phyloP scores from a whole-genome alignment of 1,140 invertebrate species.

The Tetragnatha versicolor region DNA sequence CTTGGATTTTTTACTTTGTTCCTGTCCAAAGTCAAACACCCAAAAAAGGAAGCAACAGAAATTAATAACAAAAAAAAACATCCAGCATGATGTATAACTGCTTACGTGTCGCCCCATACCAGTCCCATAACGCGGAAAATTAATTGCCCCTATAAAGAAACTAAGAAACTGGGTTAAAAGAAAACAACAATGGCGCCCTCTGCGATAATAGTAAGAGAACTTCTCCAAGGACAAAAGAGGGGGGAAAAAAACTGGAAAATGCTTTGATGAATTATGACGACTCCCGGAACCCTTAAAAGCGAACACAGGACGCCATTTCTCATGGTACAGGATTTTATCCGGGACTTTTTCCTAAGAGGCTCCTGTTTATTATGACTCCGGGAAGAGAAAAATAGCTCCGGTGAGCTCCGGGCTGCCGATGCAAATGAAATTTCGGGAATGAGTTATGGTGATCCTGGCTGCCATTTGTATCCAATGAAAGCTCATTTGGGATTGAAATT shows the following conservation, averaged over 20 bases:
- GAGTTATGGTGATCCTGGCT: constrained; percentile 18
- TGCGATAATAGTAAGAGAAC: constrained; percentile 31
- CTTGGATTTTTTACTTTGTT: no score
- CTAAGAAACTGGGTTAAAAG: constrained; percentile 39
- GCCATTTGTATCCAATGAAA: constrained; percentile 42
- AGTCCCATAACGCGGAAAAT: not conserved
- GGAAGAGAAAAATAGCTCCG: constrained; percentile 28
- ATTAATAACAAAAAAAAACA: constrained; percentile 1
- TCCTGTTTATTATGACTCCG: not conserved
- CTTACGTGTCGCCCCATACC: constrained; percentile 12
- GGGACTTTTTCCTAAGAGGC: not conserved
- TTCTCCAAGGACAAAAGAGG: not conserved
- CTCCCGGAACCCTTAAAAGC: constrained; percentile 29
- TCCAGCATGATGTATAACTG: constrained; percentile 25
- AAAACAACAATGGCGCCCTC: constrained; percentile 30
- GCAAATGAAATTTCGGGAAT: constrained; percentile 40
- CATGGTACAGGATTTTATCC: constrained; percentile 27
- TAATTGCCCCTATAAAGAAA: constrained; percentile 38
- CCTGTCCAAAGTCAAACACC: no score
- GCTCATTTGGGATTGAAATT: constrained; percentile 15
- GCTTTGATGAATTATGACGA: constrained; percentile 51
- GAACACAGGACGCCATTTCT: constrained; percentile 37
- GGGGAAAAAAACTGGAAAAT: constrained; percentile 23
- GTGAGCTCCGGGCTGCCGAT: constrained; percentile 12
- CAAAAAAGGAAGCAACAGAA: constrained; percentile 6